Percentiles rank a stretch among this genome's conserved stretches.
phyloP scores from a whole-genome alignment of 2,888 invertebrate genomes.

The Megalurothrips usitatus region DNA sequence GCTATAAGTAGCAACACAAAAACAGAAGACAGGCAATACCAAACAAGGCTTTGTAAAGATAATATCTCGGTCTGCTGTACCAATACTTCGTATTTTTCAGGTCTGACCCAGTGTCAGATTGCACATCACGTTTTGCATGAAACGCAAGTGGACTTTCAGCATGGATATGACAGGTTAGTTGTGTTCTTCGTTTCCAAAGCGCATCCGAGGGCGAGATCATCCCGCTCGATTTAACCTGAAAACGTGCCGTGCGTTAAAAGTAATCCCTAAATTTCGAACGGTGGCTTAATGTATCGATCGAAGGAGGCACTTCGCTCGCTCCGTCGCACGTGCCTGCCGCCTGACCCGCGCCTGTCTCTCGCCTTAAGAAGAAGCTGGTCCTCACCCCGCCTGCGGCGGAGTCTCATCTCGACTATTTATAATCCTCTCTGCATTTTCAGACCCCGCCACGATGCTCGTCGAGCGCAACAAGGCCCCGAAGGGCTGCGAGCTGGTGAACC shows the following conservation, averaged over 20 bases:
- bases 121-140: neutral
- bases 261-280: neutral
- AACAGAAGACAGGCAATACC: neutral
- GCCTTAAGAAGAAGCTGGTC: neutral
- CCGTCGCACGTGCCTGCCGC: neutral
- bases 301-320: neutral
- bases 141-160: slow-evolving; percentile 2
- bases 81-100: too few relatives aligned
- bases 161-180: neutral
- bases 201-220: neutral
- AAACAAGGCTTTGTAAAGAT: too few relatives aligned
- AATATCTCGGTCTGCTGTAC: too few relatives aligned
- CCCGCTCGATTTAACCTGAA: neutral
- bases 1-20: neutral
- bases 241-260: neutral
- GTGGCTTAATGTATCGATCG: neutral
- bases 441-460: neutral
- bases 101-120: too few relatives aligned
- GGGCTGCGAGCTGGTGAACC: neutral
- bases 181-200: neutral
- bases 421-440: neutral
- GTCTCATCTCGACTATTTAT: neutral
- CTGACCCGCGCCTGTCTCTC: too few relatives aligned
- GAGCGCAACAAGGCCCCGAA: slow-evolving; percentile 1
- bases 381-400: neutral